Percentiles rank a stretch among this genome's conserved stretches.
Conservation (phyloP, 1,140 invertebrate genomes). For the Mya arenaria region DNA sequence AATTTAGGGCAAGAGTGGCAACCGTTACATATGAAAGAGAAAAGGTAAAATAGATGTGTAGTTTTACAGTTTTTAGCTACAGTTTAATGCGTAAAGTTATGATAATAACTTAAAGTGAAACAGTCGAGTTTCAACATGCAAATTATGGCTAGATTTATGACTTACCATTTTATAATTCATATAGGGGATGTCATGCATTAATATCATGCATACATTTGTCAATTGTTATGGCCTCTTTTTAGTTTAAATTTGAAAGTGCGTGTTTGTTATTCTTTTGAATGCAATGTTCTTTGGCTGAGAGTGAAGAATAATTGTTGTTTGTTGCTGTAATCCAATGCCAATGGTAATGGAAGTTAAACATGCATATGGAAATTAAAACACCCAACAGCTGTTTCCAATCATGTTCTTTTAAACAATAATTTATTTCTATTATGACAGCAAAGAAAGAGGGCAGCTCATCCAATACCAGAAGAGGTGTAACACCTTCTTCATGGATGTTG, state of each 20-base stretch:
- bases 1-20: not conserved
- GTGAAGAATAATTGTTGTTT: not conserved
- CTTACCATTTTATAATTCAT: not conserved
- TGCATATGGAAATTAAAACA: not conserved
- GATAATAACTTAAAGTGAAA: no score
- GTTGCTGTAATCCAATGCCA: not conserved
- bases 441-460: conserved; percentile 5
- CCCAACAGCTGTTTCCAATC: not conserved
- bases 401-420: not conserved
- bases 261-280: not conserved
- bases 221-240: no score
- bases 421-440: conserved; percentile 10
- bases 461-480: conserved; percentile 67
- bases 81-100: not conserved
- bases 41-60: conserved; percentile 3
- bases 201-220: no score
- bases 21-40: not conserved
- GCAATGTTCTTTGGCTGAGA: not conserved
- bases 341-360: not conserved
- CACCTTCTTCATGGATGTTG: conserved; percentile 75
- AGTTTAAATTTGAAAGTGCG: no score
- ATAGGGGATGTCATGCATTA: no score
- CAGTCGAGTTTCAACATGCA: not conserved
- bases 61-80: not conserved
- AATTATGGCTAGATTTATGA: not conserved